Evolutionary conservation across 2,888 invertebrate species (phyloP), one percentile per base, ranked within the genome.

Genomic region (Tenthredo amoena): DNA sequence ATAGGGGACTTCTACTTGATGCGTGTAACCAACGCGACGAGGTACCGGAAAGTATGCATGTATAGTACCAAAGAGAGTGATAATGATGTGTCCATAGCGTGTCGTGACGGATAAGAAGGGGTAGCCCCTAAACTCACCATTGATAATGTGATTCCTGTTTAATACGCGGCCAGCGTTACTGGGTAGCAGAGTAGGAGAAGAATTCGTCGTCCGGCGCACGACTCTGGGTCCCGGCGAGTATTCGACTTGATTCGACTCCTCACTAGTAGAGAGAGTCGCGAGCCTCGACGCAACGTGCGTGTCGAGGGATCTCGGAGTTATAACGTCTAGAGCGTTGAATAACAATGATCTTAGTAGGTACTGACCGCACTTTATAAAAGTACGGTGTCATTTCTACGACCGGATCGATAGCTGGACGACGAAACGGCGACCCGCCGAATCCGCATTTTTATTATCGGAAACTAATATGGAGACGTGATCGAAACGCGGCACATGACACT

Each of bases 401-500:
- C 68, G 34, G 68, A 68, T 34, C 68, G 68, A 68, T 34, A 12
- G 68, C 5, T 68, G 31, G 34, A 68, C 34, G 34, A 15, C 68
- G 31, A 31, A 21, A 31, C 31, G 31, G 31, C 68, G 15, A 26
- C 18, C 68, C 34, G 34, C 18, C 15, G 12, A 12, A 18, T 68
- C 68, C 31, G 68, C 72, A 74, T 40, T 74, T 43, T 74, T 21
- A 72, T 43, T 40, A 72, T 40, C 31, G 43, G 10, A 43, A 43
- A 43, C 40, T 74, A 26, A 0, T 74, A 37, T 21, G 3, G 34
- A 68, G 34, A 74, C 43, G 72, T 43, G 40, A 43, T 21, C 0
- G 12, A 74, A 77, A 77, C 77, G 77, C 50, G 77, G 50, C 77
- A 77, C 77, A 77, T 77, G 77, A 77, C 81, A 65, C 58, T 55